Evolutionary conservation across 2,113 vertebrate genomes (phyloP), one percentile per base, ranked within the genome.

Genomic region (Mustela nigripes): DNA sequence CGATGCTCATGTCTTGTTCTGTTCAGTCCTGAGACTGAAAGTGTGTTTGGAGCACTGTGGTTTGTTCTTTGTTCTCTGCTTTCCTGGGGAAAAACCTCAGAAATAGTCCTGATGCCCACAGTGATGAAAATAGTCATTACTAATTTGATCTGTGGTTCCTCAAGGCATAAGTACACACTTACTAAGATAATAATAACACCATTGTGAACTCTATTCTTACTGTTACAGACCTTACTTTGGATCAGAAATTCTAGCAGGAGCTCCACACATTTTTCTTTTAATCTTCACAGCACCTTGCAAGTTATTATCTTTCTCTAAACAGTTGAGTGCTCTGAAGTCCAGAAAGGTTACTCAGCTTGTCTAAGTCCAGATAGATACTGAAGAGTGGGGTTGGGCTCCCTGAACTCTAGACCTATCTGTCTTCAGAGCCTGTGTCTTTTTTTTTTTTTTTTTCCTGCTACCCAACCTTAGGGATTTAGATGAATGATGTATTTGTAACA

Each of bases 391-490:
- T n/a, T 76, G 50, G 12, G 73, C 0, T 74, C 39, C 28, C 2
- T 63, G 19, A 60, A 58, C 48, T 80, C 14, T 16, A 83, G 58
- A 86, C 5, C 22, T 76, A 2, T 33, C 48, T 92, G 26, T 74
- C 31, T 91, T 82, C 39, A 87, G 53, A 60, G 62, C 36, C 91
- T 76, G 5, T 45, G 1, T 60, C 28, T 65, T 65, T 12, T 63
- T 90, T 22, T 91, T 82, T 88, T 36, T 39, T 39, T 74, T 74
- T 94, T 97, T 96, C 10, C 69, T 92, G 50, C 42, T 39, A 33
- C 63, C 33, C 26, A 81, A 11, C 21, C 71, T 76, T 63, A 80
- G 50, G 26, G 88, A 69, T 89, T 94, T 89, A 56, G 94, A 78
- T 85, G 78, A 94, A 56, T 42, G 84, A 89, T 63, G 6, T 74